A percentile compares a stretch with the other conserved stretches of the same genome.
Conservation (phyloP, 2,113 vertebrate genomes). For the Myrmophylax atrothorax region DNA sequence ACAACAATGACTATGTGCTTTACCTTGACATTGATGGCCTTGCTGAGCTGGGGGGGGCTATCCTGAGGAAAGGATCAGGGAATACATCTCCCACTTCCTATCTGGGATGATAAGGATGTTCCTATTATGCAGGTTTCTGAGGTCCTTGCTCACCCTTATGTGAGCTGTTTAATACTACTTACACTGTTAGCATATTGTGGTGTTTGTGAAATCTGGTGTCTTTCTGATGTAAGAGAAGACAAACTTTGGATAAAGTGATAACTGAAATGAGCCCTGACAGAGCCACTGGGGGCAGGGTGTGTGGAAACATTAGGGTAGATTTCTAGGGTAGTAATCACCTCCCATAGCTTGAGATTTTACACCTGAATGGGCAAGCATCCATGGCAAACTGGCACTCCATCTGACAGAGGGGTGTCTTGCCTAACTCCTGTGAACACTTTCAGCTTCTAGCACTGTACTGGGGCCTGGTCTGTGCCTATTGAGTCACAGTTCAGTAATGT, state of each 20-base stretch:
- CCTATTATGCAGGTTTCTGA: neutral
- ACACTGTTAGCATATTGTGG: neutral
- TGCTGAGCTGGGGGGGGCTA: neutral
- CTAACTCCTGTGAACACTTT: neutral
- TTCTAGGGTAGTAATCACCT: neutral
- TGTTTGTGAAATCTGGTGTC: neutral
- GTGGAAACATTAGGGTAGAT: neutral
- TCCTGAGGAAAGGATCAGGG: neutral
- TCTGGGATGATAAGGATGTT: neutral
- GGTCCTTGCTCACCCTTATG: neutral
- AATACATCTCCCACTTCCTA: neutral
- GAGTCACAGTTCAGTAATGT: neutral
- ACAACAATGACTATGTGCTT: neutral
- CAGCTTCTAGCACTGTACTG: neutral
- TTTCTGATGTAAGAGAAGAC: neutral
- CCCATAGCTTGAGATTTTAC: neutral
- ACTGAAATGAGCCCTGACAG: neutral
- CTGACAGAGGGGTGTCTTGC: neutral
- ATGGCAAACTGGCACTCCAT: neutral
- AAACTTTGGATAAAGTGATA: neutral
- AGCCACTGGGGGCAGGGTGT: neutral
- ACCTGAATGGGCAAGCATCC: neutral
- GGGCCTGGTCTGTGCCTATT: neutral
- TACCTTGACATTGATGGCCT: neutral
- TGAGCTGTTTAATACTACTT: neutral